Evolutionary conservation across 2,888 invertebrate species (phyloP).

Genomic region (Craniophora ligustri): DNA sequence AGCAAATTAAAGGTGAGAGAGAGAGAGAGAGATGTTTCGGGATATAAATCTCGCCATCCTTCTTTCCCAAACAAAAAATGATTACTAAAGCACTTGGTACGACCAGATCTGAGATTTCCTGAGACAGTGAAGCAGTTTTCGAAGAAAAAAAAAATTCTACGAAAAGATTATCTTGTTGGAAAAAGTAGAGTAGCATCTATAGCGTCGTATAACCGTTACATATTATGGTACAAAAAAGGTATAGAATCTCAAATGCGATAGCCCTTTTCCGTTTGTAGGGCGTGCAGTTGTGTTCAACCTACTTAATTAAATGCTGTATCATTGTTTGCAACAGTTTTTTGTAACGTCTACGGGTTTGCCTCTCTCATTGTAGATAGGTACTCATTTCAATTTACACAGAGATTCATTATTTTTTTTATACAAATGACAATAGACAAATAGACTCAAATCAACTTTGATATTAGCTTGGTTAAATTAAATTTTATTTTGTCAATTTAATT

Average conservation of each 20-base stretch:
- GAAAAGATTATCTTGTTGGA: constrained; percentile 23
- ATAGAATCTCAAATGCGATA: constrained; percentile 62
- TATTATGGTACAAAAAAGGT: constrained; percentile 50
- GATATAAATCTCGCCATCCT: no score
- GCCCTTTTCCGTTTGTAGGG: constrained; percentile 56
- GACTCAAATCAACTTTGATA: constrained; percentile 17
- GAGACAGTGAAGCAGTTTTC: no score
- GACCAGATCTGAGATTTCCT: no score
- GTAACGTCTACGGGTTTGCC: constrained; percentile 21
- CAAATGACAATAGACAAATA: constrained; percentile 2
- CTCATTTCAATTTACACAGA: constrained; percentile 2
- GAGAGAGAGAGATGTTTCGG: no score
- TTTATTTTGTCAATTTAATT: constrained; percentile 6
- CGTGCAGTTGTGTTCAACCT: constrained; percentile 33
- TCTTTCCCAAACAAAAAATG: neutral
- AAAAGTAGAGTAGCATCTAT: constrained; percentile 13
- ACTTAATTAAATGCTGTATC: constrained; percentile 34
- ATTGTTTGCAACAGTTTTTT: constrained; percentile 41
- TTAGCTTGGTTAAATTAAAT: constrained; percentile 8
- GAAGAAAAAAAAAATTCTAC: constrained; percentile 6
- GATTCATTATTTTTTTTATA: constrained; percentile 27
- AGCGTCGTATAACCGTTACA: constrained; percentile 25
- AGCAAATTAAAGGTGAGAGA: no score
- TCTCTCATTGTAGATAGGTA: constrained; percentile 2
- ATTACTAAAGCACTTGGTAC: neutral